These are phyloP conservation scores for Gymnoscopelus braueri DNA, from an alignment of 2,797 vertebrate genomes.

Conservation along the genomic window DNA sequence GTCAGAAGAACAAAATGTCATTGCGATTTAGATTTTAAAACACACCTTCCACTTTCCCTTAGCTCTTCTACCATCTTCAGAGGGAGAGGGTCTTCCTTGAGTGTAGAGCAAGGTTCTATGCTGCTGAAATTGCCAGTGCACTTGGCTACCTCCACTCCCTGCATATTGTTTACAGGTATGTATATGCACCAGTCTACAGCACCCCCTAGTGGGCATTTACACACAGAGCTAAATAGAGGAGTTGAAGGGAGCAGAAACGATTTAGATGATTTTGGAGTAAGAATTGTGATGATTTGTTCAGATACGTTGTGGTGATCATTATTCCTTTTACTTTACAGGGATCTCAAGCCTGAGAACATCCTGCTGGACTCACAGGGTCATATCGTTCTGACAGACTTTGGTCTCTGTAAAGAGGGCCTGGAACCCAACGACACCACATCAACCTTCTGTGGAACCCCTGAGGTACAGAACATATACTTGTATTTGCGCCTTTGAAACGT, in stretches of 20 bases:
- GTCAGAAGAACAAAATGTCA: not conserved
- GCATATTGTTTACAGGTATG: constrained; percentile 85
- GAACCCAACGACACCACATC: constrained; percentile 92
- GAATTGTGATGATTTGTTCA: not conserved
- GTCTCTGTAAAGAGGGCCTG: constrained; percentile 97
- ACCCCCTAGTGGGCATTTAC: constrained; percentile 59
- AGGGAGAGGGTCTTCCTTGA: constrained; percentile 84
- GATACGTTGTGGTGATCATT: not conserved
- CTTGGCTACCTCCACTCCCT: constrained; percentile 86
- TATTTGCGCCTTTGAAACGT: not conserved
- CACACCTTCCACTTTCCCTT: constrained; percentile 6
- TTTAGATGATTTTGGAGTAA: not conserved
- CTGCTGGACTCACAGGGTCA: constrained; percentile 95
- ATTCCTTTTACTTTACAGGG: constrained; percentile 81
- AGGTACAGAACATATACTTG: constrained; percentile 80
- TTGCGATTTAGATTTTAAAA: constrained; percentile 38
- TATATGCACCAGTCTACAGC: not conserved
- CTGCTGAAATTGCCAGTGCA: constrained; percentile 84
- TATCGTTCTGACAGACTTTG: constrained; percentile 97
- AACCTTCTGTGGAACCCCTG: constrained; percentile 97
- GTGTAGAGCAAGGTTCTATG: constrained; percentile 83
- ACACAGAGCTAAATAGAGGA: not conserved
- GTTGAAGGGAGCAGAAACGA: not conserved
- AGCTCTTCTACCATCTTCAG: constrained; percentile 88
- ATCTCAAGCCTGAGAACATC: constrained; percentile 98